phyloP scores from a whole-genome alignment of 2,113 vertebrate genomes.

The Poecilia latipinna region DNA sequence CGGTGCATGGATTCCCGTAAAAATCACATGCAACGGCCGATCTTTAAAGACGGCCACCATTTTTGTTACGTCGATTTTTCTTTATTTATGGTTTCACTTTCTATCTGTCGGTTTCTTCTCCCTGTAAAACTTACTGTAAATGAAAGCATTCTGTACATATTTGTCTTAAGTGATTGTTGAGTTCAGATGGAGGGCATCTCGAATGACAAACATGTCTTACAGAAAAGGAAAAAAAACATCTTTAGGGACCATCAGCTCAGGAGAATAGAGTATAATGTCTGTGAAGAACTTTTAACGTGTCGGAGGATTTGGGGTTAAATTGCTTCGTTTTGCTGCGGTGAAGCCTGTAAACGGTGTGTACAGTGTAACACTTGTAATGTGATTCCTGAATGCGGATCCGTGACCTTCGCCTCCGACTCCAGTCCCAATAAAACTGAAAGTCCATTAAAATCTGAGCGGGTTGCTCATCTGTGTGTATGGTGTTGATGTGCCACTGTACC shows the following conservation, averaged over 20 bases:
- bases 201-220: not conserved
- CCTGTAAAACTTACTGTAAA: constrained; percentile 1
- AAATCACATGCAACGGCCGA: not conserved
- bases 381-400: not conserved
- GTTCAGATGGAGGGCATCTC: constrained; percentile 16
- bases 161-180: constrained; percentile 29
- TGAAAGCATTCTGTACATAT: constrained; percentile 19
- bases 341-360: not conserved
- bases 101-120: not conserved
- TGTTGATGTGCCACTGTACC: not conserved
- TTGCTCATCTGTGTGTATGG: not conserved
- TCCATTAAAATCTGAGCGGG: not conserved
- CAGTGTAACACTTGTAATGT: not conserved
- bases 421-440: not conserved
- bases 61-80: not conserved
- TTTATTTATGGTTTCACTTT: not conserved
- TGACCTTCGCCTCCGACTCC: not conserved
- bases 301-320: not conserved
- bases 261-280: not conserved
- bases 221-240: not conserved
- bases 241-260: constrained; percentile 45
- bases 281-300: not conserved
- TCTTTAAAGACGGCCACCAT: not conserved
- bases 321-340: not conserved
- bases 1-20: not conserved